A percentile compares a stretch with the other conserved stretches of the same genome.
Conservation (phyloP, 1,140 invertebrate genomes). For the Maniola jurtina region DNA sequence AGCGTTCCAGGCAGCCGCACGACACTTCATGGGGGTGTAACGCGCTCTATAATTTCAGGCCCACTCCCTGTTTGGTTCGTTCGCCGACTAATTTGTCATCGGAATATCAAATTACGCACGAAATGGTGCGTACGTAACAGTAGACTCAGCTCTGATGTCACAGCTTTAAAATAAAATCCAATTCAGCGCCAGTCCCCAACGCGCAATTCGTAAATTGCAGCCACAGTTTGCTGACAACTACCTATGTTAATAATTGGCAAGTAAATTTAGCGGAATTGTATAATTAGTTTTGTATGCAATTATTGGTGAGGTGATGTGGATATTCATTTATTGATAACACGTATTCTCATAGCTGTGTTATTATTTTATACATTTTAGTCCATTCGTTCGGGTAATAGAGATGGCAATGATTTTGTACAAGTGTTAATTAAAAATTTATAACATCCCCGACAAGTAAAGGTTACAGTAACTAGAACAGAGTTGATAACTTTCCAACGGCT, state of each 20-base stretch:
- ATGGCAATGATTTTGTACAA: too few species aligned
- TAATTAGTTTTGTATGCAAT: constrained; percentile 37
- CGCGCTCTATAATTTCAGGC: constrained; percentile 65
- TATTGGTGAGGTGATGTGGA: constrained; percentile 18
- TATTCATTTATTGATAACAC: neutral
- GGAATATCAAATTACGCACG: constrained; percentile 74
- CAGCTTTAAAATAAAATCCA: constrained; percentile 72
- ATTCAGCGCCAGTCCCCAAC: constrained; percentile 47
- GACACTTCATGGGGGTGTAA: neutral
- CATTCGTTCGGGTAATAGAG: too few species aligned
- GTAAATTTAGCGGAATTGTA: constrained; percentile 56
- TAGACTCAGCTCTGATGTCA: constrained; percentile 56
- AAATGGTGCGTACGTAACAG: constrained; percentile 72
- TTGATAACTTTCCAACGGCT: too few species aligned
- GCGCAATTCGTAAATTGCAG: constrained; percentile 56
- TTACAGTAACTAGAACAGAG: too few species aligned
- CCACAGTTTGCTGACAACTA: constrained; percentile 48
- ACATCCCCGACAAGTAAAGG: too few species aligned
- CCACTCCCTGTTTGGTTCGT: constrained; percentile 42
- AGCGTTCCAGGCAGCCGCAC: neutral
- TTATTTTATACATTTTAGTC: neutral
- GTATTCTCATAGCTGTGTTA: neutral
- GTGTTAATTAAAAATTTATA: too few species aligned
- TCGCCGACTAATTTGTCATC: constrained; percentile 73
- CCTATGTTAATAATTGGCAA: constrained; percentile 51